Evolutionary conservation across 2,797 vertebrate genomes (phyloP).

Genomic region (Sebastes paucispinis): DNA sequence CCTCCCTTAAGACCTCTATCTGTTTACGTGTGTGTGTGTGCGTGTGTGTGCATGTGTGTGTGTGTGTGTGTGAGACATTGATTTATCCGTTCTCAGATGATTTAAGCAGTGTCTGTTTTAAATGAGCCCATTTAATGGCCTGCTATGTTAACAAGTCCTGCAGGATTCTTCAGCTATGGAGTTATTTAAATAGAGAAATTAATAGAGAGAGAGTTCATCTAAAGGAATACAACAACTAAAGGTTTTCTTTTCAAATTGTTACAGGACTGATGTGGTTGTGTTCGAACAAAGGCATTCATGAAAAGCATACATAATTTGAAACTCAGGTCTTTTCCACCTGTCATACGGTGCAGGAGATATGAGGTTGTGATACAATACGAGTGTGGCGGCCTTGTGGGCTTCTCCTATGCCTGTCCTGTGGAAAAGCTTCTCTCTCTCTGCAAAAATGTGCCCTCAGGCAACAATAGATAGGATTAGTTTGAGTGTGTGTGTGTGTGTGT

Average conservation of each 20-base stretch:
- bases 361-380: background rate
- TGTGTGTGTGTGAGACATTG: conserved; percentile 11
- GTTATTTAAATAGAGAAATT: background rate
- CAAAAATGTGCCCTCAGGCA: conserved; percentile 29
- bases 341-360: background rate
- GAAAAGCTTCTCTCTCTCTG: conserved; percentile 20
- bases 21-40: background rate
- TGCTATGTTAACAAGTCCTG: conserved; percentile 42
- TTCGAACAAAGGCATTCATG: background rate
- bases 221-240: background rate
- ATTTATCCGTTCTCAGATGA: conserved; percentile 37
- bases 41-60: background rate
- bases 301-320: background rate
- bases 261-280: background rate
- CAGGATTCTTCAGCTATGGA: conserved; percentile 4
- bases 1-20: conserved; percentile 37
- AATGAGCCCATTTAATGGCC: conserved; percentile 42
- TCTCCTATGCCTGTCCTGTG: conserved; percentile 12
- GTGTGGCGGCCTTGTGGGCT: background rate
- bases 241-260: background rate
- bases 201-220: background rate
- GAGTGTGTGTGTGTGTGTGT: background rate
- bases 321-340: background rate
- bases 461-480: conserved; percentile 27
- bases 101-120: conserved; percentile 42